A percentile compares a stretch with the other conserved stretches of the same genome.
Evolutionary conservation across 2,888 invertebrate species (phyloP).

Genomic region (Phytoseiulus persimilis): DNA sequence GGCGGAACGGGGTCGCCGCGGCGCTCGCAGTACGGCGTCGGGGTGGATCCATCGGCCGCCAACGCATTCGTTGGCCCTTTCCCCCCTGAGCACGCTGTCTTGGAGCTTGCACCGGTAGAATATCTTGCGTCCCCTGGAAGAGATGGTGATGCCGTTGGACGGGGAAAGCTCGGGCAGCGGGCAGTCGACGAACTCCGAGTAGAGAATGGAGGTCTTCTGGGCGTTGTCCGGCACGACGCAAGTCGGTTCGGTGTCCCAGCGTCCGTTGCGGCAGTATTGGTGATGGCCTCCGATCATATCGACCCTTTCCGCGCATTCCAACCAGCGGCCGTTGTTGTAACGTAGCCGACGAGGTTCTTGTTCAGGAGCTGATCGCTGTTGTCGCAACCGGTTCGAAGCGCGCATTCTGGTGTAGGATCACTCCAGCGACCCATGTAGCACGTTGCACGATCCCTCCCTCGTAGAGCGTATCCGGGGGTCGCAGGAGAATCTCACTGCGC

Average conservation of each 20-base stretch:
- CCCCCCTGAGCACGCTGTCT: neutral
- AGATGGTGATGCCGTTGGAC: neutral
- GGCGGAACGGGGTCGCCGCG: neutral
- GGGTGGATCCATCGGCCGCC: neutral
- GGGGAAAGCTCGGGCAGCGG: neutral
- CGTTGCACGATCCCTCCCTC: neutral
- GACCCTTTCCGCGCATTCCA: neutral
- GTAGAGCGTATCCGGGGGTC: neutral
- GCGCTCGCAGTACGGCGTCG: conserved; percentile 7
- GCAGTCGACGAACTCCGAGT: neutral
- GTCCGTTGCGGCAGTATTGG: conserved; percentile 13
- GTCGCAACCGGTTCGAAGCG: neutral
- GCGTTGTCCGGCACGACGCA: neutral
- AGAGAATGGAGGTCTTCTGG: neutral
- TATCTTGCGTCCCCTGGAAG: neutral
- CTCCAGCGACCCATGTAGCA: conserved; percentile 15
- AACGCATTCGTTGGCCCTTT: neutral
- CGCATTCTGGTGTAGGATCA: neutral
- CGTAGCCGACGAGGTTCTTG: conserved; percentile 11
- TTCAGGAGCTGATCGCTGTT: neutral
- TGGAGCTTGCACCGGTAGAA: neutral
- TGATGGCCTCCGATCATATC: neutral
- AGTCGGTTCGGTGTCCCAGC: conserved; percentile 24
- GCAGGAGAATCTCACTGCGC: conserved; percentile 7
- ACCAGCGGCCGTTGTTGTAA: conserved; percentile 16